These are phyloP conservation scores for Drosophila prosaltans DNA, from an alignment of 1,140 invertebrate species.

Conservation along the genomic window DNA sequence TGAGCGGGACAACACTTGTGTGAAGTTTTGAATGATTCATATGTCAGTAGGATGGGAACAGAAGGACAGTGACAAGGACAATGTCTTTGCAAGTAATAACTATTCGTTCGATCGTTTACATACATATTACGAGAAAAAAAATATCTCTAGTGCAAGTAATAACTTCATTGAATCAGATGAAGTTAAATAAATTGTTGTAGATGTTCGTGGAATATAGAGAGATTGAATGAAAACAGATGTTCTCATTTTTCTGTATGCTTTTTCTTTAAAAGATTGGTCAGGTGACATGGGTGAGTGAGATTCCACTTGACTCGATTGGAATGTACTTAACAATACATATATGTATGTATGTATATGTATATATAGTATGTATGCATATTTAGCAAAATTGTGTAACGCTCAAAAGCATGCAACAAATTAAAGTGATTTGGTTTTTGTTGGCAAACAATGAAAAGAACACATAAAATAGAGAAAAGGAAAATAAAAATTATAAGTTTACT, in stretches of 20 bases:
- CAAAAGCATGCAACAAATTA: slow-evolving; percentile 62
- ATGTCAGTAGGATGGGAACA: background rate
- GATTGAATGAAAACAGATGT: background rate
- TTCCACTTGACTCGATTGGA: slow-evolving; percentile 32
- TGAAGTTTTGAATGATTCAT: background rate
- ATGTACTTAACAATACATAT: slow-evolving; percentile 39
- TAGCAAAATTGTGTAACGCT: slow-evolving; percentile 25
- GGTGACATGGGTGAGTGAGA: slow-evolving; percentile 5
- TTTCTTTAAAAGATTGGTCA: background rate
- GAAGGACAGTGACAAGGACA: background rate
- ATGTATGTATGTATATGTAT: background rate
- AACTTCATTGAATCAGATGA: background rate
- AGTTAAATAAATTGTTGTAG: too few species aligned
- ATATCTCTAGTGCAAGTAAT: background rate
- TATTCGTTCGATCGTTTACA: slow-evolving; percentile 1
- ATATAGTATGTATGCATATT: background rate
- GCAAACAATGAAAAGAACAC: slow-evolving; percentile 24
- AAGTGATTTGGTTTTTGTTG: slow-evolving; percentile 15
- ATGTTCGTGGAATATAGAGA: background rate
- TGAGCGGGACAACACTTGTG: slow-evolving; percentile 18
- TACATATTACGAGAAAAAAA: background rate
- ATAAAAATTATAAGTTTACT: slow-evolving; percentile 17
- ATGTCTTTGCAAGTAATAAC: background rate
- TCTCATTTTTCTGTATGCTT: background rate
- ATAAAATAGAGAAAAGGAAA: slow-evolving; percentile 23